Evolutionary conservation across 1,140 invertebrate species (phyloP).

Genomic region (Probaryconus sp.): DNA sequence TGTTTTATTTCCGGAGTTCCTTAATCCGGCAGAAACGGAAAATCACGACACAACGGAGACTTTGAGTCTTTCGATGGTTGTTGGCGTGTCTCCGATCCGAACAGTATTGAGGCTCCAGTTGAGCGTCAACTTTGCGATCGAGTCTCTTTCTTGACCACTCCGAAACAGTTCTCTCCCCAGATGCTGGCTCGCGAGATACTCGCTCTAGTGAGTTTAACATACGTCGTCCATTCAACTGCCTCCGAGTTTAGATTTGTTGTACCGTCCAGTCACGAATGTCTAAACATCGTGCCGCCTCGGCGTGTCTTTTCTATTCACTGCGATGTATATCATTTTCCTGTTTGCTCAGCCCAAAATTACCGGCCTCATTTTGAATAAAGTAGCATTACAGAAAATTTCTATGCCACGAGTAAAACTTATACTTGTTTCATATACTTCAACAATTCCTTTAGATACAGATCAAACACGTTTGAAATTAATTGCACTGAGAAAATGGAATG

Average conservation of each 20-base stretch:
- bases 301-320: conserved; percentile 30
- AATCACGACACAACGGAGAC: too few species aligned
- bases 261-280: conserved; percentile 40
- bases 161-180: conserved; percentile 32
- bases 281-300: conserved; percentile 34
- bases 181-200: conserved; percentile 1
- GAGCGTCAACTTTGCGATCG: conserved; percentile 44
- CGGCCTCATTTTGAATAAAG: conserved; percentile 31
- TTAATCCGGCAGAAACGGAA: too few species aligned
- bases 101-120: conserved; percentile 35
- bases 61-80: too few species aligned
- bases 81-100: conserved; percentile 24
- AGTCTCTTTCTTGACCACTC: conserved; percentile 39
- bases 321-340: conserved; percentile 3
- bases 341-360: conserved; percentile 14
- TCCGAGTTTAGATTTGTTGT: conserved; percentile 47
- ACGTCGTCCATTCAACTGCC: conserved; percentile 41
- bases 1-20: too few species aligned
- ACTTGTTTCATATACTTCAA: conserved; percentile 17
- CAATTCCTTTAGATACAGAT: too few species aligned
- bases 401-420: neutral
- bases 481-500: too few species aligned
- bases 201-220: conserved; percentile 20
- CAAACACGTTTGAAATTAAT: too few species aligned
- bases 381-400: too few species aligned